Base-by-base conservation (phyloP, 2,797 vertebrate genomes). In the Numenius phaeopus region DNA sequence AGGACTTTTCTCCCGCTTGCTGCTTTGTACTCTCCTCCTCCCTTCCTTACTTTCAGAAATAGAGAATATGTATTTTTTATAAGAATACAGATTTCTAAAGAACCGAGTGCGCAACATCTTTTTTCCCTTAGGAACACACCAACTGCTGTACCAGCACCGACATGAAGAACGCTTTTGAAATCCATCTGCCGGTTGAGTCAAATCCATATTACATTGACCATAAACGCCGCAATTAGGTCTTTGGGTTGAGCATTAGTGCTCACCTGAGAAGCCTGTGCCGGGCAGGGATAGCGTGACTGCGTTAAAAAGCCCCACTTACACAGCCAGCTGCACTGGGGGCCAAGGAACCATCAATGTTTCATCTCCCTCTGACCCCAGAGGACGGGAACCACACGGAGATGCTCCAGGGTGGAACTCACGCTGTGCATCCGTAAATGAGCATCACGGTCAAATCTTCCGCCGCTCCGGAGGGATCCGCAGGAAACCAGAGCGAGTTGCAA, bases 271-370 rank as follows among this genome's bases (percentile, higher is more conserved):
- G 75, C 2, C 79, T 71, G 34, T 19, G 84, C 82, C 16, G 18
- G 64, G 94, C 86, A 89, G 67, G 64, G 64, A 91, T 81, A 83
- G 84, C 47, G 65, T 87, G 94, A 93, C 82, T 87, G 84, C 76
- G 39, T 42, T 49, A 11, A 22, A 64, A 73, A 37, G 29, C n/a
- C 6, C 49, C 78, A 14, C 2, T 54, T 58, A 34, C 84, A 59
- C n/a, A 79, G 67, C 40, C 13, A 44, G 18, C 55, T 32, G 34
- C 6, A 3, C 73, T 44, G 2, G 21, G 90, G 81, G 34, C 49
- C 62, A 78, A 16, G 6, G 65, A 83, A 27, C 59, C 86, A 92
- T 90, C 44, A 94, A 95, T 92, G 91, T 91, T 96, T 96, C 72
- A 94, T 94, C 72, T 86, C 58, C 44, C 59, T 7, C 7, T 0